Base-by-base conservation (phyloP, 2,888 invertebrate species). In the Nephrotoma guestfalica region DNA sequence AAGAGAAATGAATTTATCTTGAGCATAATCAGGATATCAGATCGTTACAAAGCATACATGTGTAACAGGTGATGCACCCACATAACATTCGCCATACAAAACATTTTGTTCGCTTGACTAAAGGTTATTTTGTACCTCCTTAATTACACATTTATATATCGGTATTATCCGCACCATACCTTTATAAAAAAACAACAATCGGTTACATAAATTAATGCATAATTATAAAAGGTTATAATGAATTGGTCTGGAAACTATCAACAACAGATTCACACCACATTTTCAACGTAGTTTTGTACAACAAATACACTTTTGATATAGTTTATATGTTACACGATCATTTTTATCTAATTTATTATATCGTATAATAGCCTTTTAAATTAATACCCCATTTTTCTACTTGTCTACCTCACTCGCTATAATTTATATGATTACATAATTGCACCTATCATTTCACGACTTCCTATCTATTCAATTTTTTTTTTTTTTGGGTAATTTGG, bases 351-450 rank as follows among this genome's bases (percentile, higher is more conserved):
- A 71, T 71, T 71, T 71, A 71, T 71, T 71, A 71, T 71, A 51
- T 71, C 71, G 71, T 71, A 18, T 41, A 84, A 84, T 84, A 84
- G 41, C n/a, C 41, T 84, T 84, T 84, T 84, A 84, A 84, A 84
- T 84, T 84, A 84, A 84, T 84, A 84, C 84, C 84, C 84, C 42
- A 84, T 84, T 84, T 71, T 84, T 84, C 84, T 84, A 84, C 41
- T 84, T 84, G 84, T 84, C 71, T 71, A 71, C 71, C 71, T 71
- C 42, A 84, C 15, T 84, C 84, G 42, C 6, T 41, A 84, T 41
- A 84, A 84, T 84, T 84, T 84, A 84, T 84, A 84, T 84, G 84
- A 84, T 84, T 84, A 84, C 84, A 84, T 84, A 84, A 84, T 84
- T 84, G 84, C 84, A 84, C 84, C 84, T 84, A 84, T 84, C 84